Evolutionary conservation across 2,888 invertebrate species (phyloP), one percentile per base, ranked within the genome.

Genomic region (Nipponacmea schrenckii): DNA sequence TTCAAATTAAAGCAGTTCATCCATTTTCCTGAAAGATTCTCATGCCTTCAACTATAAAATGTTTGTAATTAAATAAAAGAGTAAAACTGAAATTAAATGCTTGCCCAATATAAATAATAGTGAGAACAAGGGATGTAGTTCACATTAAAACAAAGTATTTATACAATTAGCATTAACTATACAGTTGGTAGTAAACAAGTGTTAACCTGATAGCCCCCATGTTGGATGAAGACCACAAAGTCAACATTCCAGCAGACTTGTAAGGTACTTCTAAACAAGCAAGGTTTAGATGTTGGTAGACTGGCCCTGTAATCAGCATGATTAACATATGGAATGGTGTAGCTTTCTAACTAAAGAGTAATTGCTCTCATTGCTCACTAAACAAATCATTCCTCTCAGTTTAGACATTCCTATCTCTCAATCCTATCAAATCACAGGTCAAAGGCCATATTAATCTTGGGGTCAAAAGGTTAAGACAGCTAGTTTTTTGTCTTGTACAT

Each of bases 171-270:
- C 24, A 24, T 20, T 24, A 20, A 56, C 56, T 56, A 56, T 24
- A 56, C 24, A 56, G 56, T 56, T 56, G 56, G 20, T 56, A 56
- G 56, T 56, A 56, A 56, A 56, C 56, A 56, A 56, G 56, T 56
- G 56, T 56, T 56, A 56, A 56, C 56, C 56, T 56, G 56, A 56
- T 56, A 56, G 56, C 56, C 56, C 56, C 56, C 56, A 56, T 56
- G 56, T 56, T 56, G 56, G 20, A 56, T 56, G 14, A 56, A 56
- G 56, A 56, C 56, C 56, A 56, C 56, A 56, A 56, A 56, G 56
- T 56, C 56, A 56, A 56, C 56, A 56, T 56, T 56, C 56, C 56
- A 24, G 56, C 24, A 56, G 56, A 56, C 24, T 56, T 56, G 20
- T 56, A 56, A 56, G 20, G 12, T 56, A 56, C 20, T 56, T 56